Evolutionary conservation across 2,888 invertebrate species (phyloP).

Genomic region (Amaurobius ferox): DNA sequence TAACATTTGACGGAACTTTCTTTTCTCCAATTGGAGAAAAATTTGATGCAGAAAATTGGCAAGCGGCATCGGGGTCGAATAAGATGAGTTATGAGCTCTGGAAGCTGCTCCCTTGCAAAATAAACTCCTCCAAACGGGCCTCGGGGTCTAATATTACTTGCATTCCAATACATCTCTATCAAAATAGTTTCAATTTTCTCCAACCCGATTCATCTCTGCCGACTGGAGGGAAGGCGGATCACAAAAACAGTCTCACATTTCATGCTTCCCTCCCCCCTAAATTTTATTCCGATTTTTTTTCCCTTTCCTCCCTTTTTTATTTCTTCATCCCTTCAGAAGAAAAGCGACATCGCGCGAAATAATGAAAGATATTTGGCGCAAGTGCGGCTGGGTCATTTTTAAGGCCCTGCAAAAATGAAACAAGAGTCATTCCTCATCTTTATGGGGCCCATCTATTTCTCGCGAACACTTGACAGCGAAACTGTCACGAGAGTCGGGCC

Average conservation of each 20-base stretch:
- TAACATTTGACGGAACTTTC: slow-evolving; percentile 2
- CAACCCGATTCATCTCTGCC: slow-evolving; percentile 53
- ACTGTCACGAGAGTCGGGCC: slow-evolving; percentile 49
- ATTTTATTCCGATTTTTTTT: slow-evolving; percentile 39
- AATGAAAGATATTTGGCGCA: slow-evolving; percentile 72
- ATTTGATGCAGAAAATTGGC: slow-evolving; percentile 20
- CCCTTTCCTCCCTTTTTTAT: neutral
- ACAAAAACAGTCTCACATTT: slow-evolving; percentile 62
- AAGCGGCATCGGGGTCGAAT: slow-evolving; percentile 2
- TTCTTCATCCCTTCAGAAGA: slow-evolving; percentile 19
- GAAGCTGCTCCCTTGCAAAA: slow-evolving; percentile 41
- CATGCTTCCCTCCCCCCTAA: slow-evolving; percentile 18
- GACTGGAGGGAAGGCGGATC: slow-evolving; percentile 41
- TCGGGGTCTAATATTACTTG: slow-evolving; percentile 70
- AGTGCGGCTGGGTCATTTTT: slow-evolving; percentile 67
- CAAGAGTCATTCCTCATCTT: slow-evolving; percentile 68
- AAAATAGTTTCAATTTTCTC: slow-evolving; percentile 62
- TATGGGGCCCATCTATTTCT: slow-evolving; percentile 64
- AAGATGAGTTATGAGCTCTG: slow-evolving; percentile 34
- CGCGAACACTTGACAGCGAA: slow-evolving; percentile 64
- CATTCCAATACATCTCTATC: slow-evolving; percentile 70
- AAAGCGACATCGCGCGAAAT: slow-evolving; percentile 69
- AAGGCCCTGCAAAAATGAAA: slow-evolving; percentile 62
- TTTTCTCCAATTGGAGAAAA: slow-evolving; percentile 15
- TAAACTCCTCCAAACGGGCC: slow-evolving; percentile 62